phyloP scores from a whole-genome alignment of 2,113 vertebrate species.

The Neogale vison region DNA sequence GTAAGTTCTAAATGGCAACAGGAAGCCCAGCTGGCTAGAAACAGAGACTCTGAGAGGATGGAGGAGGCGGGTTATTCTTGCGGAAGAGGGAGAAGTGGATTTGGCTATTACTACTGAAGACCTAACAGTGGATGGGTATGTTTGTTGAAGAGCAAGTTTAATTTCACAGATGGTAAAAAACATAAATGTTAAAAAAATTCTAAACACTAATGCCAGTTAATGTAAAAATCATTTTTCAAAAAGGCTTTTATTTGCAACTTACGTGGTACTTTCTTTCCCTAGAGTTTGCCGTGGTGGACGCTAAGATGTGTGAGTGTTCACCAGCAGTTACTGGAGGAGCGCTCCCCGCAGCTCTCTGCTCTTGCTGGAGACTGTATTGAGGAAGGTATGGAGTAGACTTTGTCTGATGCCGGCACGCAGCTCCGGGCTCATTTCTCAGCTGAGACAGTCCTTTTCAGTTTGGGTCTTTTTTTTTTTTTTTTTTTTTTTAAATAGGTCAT shows the following conservation, averaged over 20 bases:
- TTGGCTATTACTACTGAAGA: background rate
- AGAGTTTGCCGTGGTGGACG: slow-evolving; percentile 96
- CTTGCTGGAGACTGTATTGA: slow-evolving; percentile 87
- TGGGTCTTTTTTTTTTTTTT: no score
- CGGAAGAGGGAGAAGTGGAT: background rate
- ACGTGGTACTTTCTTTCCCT: background rate
- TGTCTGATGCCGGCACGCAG: background rate
- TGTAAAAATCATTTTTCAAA: background rate
- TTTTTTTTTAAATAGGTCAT: background rate
- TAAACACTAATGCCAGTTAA: background rate
- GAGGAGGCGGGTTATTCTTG: background rate
- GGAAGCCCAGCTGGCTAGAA: background rate
- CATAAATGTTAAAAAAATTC: background rate
- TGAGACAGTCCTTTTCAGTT: background rate
- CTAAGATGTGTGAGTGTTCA: slow-evolving; percentile 92
- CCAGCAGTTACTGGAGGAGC: slow-evolving; percentile 94
- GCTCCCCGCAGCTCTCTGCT: slow-evolving; percentile 89
- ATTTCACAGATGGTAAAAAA: background rate
- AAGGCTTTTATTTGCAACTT: background rate
- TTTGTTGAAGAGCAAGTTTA: background rate
- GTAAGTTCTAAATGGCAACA: background rate
- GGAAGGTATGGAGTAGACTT: slow-evolving; percentile 85
- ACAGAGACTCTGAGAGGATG: background rate
- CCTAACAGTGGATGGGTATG: background rate
- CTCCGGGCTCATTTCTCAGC: background rate